Conservation (phyloP, 2,113 vertebrate species). For the Tachysurus vachellii region DNA sequence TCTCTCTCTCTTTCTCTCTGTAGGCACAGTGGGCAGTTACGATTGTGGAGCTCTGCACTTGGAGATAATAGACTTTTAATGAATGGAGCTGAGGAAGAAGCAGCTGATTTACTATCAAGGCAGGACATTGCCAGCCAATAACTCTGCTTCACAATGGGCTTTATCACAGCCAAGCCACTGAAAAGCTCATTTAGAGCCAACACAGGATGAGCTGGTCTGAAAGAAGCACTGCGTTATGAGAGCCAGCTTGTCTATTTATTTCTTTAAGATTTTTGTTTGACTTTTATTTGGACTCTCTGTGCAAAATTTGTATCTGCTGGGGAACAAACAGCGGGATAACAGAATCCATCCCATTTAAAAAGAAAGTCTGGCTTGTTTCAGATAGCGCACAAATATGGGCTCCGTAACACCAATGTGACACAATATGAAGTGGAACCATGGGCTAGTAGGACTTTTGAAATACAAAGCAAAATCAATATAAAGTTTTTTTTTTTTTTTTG, state of each 20-base stretch:
- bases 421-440: not conserved
- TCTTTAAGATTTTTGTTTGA: constrained; percentile 11
- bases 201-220: constrained; percentile 23
- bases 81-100: constrained; percentile 39
- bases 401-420: not conserved
- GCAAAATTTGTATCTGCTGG: not conserved
- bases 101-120: constrained; percentile 48
- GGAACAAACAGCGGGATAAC: not conserved
- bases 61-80: constrained; percentile 56
- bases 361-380: constrained; percentile 16
- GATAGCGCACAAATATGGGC: constrained; percentile 3
- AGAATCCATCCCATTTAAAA: not conserved
- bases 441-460: not conserved
- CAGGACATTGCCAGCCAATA: constrained; percentile 45
- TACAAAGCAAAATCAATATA: not conserved
- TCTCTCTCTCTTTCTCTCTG: not conserved
- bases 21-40: constrained; percentile 23
- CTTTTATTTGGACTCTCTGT: constrained; percentile 13
- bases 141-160: constrained; percentile 38
- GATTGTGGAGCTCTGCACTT: constrained; percentile 16
- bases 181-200: constrained; percentile 45
- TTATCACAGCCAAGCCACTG: constrained; percentile 28
- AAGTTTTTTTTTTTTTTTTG: not conserved
- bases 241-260: constrained; percentile 29
- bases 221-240: constrained; percentile 42